These are phyloP conservation scores for Willisornis vidua DNA, from an alignment of 2,113 vertebrate genomes.

Conservation along the genomic window DNA sequence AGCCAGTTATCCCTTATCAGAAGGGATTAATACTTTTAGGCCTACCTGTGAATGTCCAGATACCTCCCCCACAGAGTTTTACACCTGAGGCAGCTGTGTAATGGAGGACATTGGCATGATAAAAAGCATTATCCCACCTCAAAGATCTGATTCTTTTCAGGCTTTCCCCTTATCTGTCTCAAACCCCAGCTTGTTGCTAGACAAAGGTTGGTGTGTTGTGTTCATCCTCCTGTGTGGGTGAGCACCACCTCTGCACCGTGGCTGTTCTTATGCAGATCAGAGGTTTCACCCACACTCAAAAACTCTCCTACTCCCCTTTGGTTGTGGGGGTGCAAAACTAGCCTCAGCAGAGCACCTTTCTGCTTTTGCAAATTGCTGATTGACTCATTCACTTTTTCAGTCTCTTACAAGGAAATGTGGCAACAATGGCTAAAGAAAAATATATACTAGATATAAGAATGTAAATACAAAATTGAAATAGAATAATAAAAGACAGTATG, in stretches of 20 bases:
- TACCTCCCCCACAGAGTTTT: neutral
- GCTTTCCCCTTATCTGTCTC: neutral
- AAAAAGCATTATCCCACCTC: neutral
- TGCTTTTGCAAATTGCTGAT: neutral
- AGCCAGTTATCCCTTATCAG: neutral
- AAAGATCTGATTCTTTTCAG: neutral
- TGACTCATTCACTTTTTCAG: neutral
- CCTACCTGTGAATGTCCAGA: neutral
- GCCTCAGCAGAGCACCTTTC: neutral
- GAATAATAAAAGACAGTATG: neutral
- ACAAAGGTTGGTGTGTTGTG: neutral
- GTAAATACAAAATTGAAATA: neutral
- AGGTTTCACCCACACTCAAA: neutral
- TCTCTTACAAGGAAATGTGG: neutral
- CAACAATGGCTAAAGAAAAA: neutral
- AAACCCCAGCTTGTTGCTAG: neutral
- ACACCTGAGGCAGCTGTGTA: neutral
- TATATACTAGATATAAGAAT: neutral
- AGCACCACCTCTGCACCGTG: neutral
- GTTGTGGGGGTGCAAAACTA: neutral
- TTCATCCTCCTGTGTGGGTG: neutral
- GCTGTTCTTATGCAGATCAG: neutral
- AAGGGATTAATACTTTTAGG: neutral
- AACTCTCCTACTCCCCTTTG: neutral
- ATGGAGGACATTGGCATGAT: neutral